Evolutionary conservation across 2,113 vertebrate species (phyloP), one percentile per base, ranked within the genome.

Genomic region (Pedetes capensis): DNA sequence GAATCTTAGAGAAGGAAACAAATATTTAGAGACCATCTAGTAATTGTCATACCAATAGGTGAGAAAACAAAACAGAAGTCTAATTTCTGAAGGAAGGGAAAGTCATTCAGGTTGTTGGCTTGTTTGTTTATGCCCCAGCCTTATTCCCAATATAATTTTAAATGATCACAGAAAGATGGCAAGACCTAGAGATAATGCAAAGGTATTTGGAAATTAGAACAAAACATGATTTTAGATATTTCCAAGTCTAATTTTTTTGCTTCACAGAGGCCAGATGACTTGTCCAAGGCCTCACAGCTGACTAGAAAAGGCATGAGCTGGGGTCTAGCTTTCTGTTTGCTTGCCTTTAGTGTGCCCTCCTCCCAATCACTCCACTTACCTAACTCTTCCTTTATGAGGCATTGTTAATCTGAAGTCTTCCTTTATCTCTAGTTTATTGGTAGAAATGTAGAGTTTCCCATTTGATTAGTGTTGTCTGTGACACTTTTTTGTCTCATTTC

Each of bases 141-240:
- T 69, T 69, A 85, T 89, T 89, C 64, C 32, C n/a, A 85, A 66
- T 82, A 68, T 29, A 66, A 63, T 93, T 81, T 88, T 80, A 49
- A 79, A 72, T 57, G 13, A 66, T 61, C 79, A 61, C 55, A 86
- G 27, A 76, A 87, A 42, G 29, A 22, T 87, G 39, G 69, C 37
- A 86, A 61, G 47, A 49, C 55, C 57, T 76, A 59, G 17, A 85
- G 79, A 78, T 16, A 78, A 83, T 55, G 66, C 2, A 72, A 53
- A 47, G 66, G 42, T 66, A 27, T 14, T 9, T 78, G 55, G n/a
- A 89, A 76, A 47, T 57, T 78, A 90, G 63, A 92, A 57, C 17
- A 68, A 82, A 12, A 55, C 14, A 0, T 93, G 63, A 88, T 88
- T 32, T 90, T 88, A 88, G 82, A 87, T 51, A 64, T 76, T 23